Percentiles rank a stretch among this genome's conserved stretches.
Conservation (phyloP, 1,140 invertebrate genomes). For the Trichonephila inaurata region DNA sequence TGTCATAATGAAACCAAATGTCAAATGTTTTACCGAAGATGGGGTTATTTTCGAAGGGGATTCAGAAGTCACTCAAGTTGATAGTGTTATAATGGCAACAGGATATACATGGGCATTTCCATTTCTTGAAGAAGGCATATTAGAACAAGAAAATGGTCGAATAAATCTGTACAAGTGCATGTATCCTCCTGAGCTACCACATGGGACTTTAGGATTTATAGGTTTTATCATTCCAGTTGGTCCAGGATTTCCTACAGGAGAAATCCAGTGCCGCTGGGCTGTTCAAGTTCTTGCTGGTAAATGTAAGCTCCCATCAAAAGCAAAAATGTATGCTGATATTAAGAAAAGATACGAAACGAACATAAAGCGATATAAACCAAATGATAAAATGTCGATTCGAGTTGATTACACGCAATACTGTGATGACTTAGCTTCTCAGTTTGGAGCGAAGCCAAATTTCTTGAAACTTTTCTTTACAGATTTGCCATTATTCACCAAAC, state of each 20-base stretch:
- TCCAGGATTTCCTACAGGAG: slow-evolving; percentile 82
- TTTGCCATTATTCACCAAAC: slow-evolving; percentile 79
- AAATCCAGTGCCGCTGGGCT: slow-evolving; percentile 80
- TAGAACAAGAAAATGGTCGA: slow-evolving; percentile 79
- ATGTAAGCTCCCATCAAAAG: slow-evolving; percentile 77
- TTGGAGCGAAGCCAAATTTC: slow-evolving; percentile 81
- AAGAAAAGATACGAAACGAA: slow-evolving; percentile 75
- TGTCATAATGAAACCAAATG: slow-evolving; percentile 80
- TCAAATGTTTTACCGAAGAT: slow-evolving; percentile 79
- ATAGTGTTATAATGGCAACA: slow-evolving; percentile 78
- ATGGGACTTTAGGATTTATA: slow-evolving; percentile 81
- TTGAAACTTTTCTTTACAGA: slow-evolving; percentile 79
- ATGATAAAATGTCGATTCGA: slow-evolving; percentile 80
- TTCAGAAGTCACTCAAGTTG: not conserved
- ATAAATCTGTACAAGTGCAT: slow-evolving; percentile 81
- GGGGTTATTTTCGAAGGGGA: slow-evolving; percentile 79
- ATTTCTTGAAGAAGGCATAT: slow-evolving; percentile 66
- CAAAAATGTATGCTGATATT: slow-evolving; percentile 80
- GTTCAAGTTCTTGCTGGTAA: slow-evolving; percentile 75
- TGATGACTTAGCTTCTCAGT: slow-evolving; percentile 82
- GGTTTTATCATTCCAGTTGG: slow-evolving; percentile 83
- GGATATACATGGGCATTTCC: slow-evolving; percentile 78
- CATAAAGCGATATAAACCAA: slow-evolving; percentile 77
- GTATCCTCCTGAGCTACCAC: slow-evolving; percentile 80
- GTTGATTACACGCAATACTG: slow-evolving; percentile 81